Conservation (phyloP, 2,113 vertebrate species). For the Corythornis vintsioides region DNA sequence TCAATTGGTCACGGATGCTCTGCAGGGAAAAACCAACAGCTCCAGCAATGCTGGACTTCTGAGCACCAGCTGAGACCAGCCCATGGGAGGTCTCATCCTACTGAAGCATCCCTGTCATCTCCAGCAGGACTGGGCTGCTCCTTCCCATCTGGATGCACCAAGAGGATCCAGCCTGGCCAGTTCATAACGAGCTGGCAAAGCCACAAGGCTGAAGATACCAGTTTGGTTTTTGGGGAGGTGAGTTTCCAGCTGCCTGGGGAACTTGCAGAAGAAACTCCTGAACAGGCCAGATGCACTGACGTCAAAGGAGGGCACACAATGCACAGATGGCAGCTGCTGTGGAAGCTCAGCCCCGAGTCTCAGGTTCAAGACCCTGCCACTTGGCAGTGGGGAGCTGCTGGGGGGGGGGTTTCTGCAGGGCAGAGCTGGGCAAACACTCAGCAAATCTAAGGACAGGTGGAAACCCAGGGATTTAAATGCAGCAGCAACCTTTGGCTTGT, state of each 20-base stretch:
- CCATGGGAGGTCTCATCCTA: neutral
- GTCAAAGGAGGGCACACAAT: neutral
- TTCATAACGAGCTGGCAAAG: neutral
- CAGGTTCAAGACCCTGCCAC: neutral
- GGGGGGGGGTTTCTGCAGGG: neutral
- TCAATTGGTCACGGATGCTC: neutral
- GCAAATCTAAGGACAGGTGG: neutral
- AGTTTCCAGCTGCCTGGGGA: neutral
- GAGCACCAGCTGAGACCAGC: neutral
- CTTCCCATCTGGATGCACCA: neutral
- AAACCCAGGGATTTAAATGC: neutral
- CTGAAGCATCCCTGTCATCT: neutral
- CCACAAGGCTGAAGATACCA: neutral
- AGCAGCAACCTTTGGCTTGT: neutral
- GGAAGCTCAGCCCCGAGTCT: neutral
- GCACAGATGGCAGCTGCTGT: neutral
- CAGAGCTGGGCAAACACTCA: neutral
- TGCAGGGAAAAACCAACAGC: neutral
- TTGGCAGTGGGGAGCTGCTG: accelerated
- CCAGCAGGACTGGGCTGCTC: neutral
- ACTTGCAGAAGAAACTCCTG: neutral
- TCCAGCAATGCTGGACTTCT: neutral
- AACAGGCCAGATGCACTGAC: neutral
- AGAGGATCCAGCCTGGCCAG: neutral
- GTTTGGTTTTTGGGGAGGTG: neutral